Conservation (phyloP, 2,888 invertebrate species). For the Pimpla rufipes region DNA sequence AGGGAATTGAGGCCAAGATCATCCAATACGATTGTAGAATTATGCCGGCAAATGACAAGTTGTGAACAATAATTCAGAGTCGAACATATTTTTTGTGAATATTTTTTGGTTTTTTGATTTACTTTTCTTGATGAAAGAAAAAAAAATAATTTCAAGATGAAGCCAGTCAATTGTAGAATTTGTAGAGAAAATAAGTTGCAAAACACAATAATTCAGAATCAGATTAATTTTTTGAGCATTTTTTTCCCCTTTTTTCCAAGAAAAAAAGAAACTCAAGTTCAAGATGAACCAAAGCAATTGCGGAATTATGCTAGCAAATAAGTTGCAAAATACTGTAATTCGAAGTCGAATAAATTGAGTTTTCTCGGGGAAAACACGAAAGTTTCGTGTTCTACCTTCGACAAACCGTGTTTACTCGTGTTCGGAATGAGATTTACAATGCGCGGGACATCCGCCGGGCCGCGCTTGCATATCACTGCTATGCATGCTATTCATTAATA, state of each 20-base stretch:
- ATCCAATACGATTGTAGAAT: too few relatives aligned
- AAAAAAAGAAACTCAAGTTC: too few relatives aligned
- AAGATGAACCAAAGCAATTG: too few relatives aligned
- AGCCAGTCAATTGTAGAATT: not conserved
- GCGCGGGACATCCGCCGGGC: not conserved
- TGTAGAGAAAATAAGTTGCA: not conserved
- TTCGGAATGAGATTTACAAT: slow-evolving; percentile 15
- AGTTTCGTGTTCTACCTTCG: not conserved
- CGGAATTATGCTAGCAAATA: not conserved
- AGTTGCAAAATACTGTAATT: not conserved
- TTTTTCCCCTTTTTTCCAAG: too few relatives aligned
- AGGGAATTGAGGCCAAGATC: too few relatives aligned
- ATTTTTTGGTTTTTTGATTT: too few relatives aligned
- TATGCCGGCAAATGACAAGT: too few relatives aligned
- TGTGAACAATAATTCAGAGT: too few relatives aligned
- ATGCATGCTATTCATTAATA: slow-evolving; percentile 37
- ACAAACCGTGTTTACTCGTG: not conserved
- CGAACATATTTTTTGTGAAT: too few relatives aligned
- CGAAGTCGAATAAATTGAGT: not conserved
- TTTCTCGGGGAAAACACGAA: not conserved
- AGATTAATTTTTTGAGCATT: too few relatives aligned
- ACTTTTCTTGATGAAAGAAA: not conserved
- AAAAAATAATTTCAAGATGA: too few relatives aligned
- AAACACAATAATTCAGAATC: too few relatives aligned
- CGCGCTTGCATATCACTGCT: slow-evolving; percentile 3